A percentile compares a stretch with the other conserved stretches of the same genome.
Conservation (phyloP, 1,140 invertebrate genomes). For the Reticulitermes speratus region DNA sequence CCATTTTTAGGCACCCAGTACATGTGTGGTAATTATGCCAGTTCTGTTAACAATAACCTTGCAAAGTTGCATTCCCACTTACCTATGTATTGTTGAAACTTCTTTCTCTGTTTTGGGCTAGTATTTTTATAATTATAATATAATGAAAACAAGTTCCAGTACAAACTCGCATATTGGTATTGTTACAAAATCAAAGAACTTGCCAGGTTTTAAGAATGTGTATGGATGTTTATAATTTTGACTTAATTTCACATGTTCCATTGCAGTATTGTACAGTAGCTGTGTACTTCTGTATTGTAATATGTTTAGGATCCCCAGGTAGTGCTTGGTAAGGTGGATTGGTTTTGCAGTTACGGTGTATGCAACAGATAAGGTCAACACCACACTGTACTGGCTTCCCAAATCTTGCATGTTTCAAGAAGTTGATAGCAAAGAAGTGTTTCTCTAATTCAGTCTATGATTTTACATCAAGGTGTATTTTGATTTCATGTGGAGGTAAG, state of each 20-base stretch:
- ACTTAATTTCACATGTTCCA: background rate
- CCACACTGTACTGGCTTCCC: background rate
- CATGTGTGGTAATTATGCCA: background rate
- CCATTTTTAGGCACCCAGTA: background rate
- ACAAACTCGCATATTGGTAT: background rate
- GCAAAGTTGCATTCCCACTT: background rate
- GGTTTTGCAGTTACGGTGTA: background rate
- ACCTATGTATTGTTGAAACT: background rate
- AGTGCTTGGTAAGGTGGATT: background rate
- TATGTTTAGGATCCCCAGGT: background rate
- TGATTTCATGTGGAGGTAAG: background rate
- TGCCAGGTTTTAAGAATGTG: background rate
- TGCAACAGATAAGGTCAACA: background rate
- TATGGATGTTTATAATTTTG: background rate
- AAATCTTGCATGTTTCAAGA: background rate
- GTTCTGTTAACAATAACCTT: background rate
- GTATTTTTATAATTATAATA: too few species aligned
- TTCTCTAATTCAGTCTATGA: background rate
- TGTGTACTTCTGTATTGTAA: background rate
- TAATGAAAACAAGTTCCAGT: background rate
- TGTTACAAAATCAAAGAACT: background rate
- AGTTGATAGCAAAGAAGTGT: too few species aligned
- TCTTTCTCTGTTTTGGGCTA: background rate
- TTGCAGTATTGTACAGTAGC: background rate
- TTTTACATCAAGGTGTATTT: slow-evolving; percentile 12